Conservation (phyloP, 2,113 vertebrate species). For the Hippocampus barbouri region DNA sequence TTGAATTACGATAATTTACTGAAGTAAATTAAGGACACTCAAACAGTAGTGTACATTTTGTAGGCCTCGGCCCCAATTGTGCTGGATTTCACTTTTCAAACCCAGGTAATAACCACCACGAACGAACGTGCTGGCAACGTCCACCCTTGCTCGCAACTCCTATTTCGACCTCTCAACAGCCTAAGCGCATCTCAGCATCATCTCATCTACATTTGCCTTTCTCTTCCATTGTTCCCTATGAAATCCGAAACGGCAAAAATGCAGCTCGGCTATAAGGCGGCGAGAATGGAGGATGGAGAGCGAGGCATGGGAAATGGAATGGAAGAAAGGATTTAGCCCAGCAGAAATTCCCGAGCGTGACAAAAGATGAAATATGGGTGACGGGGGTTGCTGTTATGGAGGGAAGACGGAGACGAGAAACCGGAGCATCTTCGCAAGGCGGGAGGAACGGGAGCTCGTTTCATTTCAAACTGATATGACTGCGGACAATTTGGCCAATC, state of each 20-base stretch:
- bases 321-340: conserved; percentile 17
- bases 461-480: background rate
- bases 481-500: background rate
- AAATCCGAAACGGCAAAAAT: conserved; percentile 23
- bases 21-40: no score
- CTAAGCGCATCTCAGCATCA: conserved; percentile 31
- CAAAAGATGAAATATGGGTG: conserved; percentile 15
- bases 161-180: conserved; percentile 8
- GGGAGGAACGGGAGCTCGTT: background rate
- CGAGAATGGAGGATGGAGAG: conserved; percentile 15
- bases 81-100: conserved; percentile 37
- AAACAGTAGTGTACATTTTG: background rate
- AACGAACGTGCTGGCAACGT: conserved; percentile 47
- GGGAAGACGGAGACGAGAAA: conserved; percentile 20
- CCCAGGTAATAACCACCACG: conserved; percentile 14
- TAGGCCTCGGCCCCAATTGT: background rate
- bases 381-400: background rate
- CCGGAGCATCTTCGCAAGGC: conserved; percentile 6
- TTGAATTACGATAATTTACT: no score
- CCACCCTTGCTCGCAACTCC: conserved; percentile 33
- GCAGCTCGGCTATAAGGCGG: conserved; percentile 14
- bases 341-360: conserved; percentile 30
- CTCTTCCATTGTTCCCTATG: conserved; percentile 27
- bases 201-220: conserved; percentile 31
- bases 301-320: conserved; percentile 19